Evolutionary conservation across 2,113 vertebrate genomes (phyloP).

Genomic region (Corythornis madagascariensis): DNA sequence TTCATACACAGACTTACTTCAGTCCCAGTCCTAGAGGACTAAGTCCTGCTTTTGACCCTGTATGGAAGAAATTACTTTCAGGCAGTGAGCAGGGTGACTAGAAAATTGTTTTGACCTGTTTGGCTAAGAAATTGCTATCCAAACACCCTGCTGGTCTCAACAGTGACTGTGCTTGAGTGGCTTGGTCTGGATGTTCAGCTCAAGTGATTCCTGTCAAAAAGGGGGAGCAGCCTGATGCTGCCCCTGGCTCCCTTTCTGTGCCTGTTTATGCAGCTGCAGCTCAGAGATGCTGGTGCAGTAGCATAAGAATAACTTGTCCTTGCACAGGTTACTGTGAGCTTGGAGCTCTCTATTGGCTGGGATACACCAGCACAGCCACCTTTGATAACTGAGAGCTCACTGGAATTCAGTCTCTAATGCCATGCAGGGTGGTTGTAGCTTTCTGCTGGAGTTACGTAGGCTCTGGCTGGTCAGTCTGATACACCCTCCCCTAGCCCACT

Average conservation of each 20-base stretch:
- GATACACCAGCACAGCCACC: neutral
- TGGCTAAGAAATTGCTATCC: neutral
- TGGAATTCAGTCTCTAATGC: conserved; percentile 42
- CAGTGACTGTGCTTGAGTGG: neutral
- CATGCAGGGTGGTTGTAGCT: neutral
- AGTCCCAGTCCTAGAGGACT: neutral
- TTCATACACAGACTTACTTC: neutral
- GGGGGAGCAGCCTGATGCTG: neutral
- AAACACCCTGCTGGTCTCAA: neutral
- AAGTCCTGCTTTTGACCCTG: neutral
- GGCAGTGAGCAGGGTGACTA: neutral
- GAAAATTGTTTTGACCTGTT: neutral
- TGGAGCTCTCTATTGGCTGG: neutral
- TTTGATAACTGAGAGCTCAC: conserved; percentile 45
- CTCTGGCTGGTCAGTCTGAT: conserved; percentile 59
- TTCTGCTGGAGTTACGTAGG: conserved; percentile 54
- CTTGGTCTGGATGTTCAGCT: neutral
- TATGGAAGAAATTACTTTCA: neutral
- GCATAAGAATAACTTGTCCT: conserved; percentile 16
- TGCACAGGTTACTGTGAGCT: conserved; percentile 7
- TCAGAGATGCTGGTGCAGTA: neutral
- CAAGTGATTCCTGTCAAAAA: neutral
- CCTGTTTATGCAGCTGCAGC: neutral
- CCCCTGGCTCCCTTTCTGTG: neutral
- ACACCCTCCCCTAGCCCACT: conserved; percentile 4